Conservation (phyloP, 2,113 vertebrate genomes). For the Peromyscus polionotus region DNA sequence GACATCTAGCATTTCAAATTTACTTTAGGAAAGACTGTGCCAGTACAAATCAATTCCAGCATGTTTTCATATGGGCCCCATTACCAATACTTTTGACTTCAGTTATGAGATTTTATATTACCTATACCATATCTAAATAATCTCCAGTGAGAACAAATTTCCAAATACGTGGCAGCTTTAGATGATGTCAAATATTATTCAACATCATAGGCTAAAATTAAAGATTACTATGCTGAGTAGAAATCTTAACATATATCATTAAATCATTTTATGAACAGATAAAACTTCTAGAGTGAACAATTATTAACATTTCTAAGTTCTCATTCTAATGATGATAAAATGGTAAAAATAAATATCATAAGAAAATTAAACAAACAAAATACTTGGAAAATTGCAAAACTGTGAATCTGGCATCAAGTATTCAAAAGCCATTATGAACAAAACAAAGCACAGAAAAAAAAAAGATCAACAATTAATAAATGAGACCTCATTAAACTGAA, state of each 20-base stretch:
- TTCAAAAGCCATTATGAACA: background rate
- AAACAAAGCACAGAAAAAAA: background rate
- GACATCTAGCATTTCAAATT: background rate
- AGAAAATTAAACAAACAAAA: background rate
- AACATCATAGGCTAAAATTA: background rate
- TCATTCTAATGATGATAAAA: background rate
- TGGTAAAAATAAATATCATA: slow-evolving; percentile 1
- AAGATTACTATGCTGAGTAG: background rate
- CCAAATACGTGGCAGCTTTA: background rate
- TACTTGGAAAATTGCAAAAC: background rate
- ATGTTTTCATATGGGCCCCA: background rate
- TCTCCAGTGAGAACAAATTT: background rate
- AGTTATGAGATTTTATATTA: background rate
- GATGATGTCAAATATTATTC: background rate
- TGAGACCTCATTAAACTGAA: no score
- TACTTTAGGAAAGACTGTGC: background rate
- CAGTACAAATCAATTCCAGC: background rate
- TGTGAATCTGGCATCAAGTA: background rate
- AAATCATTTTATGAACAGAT: background rate
- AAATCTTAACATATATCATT: background rate
- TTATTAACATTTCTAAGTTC: background rate
- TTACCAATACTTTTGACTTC: background rate
- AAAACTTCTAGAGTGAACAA: background rate
- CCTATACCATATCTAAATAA: background rate
- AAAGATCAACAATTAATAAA: no score